Base-by-base conservation (phyloP, 2,888 invertebrate species). In the Aphidoletes aphidimyza region DNA sequence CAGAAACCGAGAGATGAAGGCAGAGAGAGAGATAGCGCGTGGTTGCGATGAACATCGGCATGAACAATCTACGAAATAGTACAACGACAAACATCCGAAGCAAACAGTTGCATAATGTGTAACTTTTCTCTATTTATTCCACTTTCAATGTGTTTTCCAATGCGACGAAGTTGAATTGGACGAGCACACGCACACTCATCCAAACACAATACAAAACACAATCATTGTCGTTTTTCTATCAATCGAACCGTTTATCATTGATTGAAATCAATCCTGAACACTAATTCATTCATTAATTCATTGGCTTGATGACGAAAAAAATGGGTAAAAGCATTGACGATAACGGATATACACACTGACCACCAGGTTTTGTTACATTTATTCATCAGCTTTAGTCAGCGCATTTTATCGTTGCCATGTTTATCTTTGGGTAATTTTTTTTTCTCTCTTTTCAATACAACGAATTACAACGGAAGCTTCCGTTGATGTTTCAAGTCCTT, bases 271-370 rank as follows among this genome's bases (percentile, higher is more conserved):
- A 69, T 69, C 69, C 69, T 14, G n/a, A 69, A 69, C n/a, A n/a
- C 69, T n/a, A n/a, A n/a, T n/a, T 69, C 34, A 69, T 69, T 69
- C 69, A 69, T 69, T 69, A 69, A 81, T 81, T 81, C 81, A 81
- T 37, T 81, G 81, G 22, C 8, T 81, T 37, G 81, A 81, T 81
- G 36, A 39, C n/a, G n/a, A 69, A 69, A 30, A 69, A 69, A 69
- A 42, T 9, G 14, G n/a, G n/a, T n/a, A n/a, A n/a, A n/a, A n/a
- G n/a, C n/a, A n/a, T 69, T 30, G 30, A 9, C 34, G 1, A 30
- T 69, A 69, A 69, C 30, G 34, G 34, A 54, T 9, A 30, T 69
- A 30, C 8, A 30, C 69, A 69, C 17, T 14, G 22, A 54, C 14
- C 69, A 14, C n/a, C 69, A 69, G 34, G 14, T 69, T 69, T 34